A percentile compares a stretch with the other conserved stretches of the same genome.
phyloP scores from a whole-genome alignment of 2,113 vertebrate species.

The Zosterops japonicus region DNA sequence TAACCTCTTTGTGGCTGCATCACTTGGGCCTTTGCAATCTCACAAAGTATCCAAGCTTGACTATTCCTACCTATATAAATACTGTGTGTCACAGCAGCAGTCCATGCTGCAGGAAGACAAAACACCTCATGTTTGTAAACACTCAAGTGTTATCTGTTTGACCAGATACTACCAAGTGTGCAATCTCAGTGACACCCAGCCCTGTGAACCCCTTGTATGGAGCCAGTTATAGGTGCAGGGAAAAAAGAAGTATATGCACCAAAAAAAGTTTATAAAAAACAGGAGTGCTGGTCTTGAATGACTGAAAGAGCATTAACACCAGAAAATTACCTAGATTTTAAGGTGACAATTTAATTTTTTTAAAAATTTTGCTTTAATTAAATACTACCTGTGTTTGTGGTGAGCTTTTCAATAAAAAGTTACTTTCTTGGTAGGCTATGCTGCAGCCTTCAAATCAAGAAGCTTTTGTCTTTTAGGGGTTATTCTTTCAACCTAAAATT shows the following conservation, averaged over 20 bases:
- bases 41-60: neutral
- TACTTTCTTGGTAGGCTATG: neutral
- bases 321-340: neutral
- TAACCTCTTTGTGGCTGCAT: neutral
- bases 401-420: neutral
- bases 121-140: neutral
- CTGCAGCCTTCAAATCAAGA: neutral
- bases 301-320: neutral
- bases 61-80: neutral
- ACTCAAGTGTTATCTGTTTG: neutral
- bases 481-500: neutral
- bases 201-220: neutral
- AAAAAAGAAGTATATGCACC: rapidly evolving
- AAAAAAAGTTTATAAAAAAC: neutral
- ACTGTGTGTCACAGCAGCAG: neutral
- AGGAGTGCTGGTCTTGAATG: neutral
- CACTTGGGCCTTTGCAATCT: neutral
- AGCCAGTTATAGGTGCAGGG: neutral
- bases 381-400: neutral
- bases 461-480: neutral
- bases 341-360: neutral
- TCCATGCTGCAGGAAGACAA: neutral
- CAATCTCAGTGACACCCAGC: neutral
- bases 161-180: neutral
- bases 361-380: neutral